Conservation (phyloP, 2,888 invertebrate genomes). For the Romanomermis culicivorax region DNA sequence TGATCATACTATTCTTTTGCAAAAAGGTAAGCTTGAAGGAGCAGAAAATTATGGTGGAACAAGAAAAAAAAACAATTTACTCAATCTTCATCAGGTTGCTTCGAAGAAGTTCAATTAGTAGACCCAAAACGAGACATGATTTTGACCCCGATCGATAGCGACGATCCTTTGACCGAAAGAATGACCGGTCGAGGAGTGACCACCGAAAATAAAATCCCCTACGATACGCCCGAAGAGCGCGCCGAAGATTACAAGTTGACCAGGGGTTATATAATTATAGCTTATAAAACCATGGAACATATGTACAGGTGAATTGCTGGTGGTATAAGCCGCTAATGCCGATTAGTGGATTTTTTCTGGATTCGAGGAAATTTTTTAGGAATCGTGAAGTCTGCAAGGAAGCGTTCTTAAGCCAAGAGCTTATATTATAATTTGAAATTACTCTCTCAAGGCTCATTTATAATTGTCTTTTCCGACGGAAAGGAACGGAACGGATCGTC, state of each 20-base stretch:
- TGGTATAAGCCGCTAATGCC: too few relatives aligned
- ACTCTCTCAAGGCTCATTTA: too few relatives aligned
- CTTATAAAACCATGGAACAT: constrained; percentile 20
- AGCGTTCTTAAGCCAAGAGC: too few relatives aligned
- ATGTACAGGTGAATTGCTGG: too few relatives aligned
- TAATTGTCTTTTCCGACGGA: too few relatives aligned
- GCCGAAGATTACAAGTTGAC: background rate
- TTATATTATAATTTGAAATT: too few relatives aligned
- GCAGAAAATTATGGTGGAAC: background rate
- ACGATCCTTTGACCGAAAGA: constrained; percentile 2
- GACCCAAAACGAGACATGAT: constrained; percentile 11
- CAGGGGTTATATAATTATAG: constrained; percentile 17
- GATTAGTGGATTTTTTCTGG: too few relatives aligned
- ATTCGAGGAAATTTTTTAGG: too few relatives aligned
- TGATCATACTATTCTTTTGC: constrained; percentile 2
- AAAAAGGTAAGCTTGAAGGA: constrained; percentile 6
- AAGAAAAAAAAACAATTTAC: background rate
- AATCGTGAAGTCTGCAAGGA: too few relatives aligned
- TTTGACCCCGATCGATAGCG: constrained; percentile 9
- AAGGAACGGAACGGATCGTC: too few relatives aligned
- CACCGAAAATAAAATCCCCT: background rate
- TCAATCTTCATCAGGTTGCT: constrained; percentile 4
- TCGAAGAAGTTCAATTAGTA: constrained; percentile 12
- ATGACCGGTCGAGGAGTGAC: background rate
- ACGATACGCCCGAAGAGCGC: background rate